Base-by-base conservation (phyloP, 2,113 vertebrate species). In the Sphyrna mokarran region DNA sequence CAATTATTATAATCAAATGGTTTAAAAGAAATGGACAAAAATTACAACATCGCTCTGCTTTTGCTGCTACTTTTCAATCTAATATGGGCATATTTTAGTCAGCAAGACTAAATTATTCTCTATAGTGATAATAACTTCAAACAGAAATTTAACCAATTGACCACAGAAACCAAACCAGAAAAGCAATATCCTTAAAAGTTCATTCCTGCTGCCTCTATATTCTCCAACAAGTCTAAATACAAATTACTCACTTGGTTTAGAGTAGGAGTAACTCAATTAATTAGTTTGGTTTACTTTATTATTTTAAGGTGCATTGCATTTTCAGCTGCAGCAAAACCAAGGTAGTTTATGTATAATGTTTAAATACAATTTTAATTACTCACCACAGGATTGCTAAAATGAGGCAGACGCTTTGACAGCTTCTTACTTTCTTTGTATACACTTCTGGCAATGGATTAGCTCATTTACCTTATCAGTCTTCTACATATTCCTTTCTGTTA, bases 331-430 rank as follows among this genome's bases (percentile, higher is more conserved):
- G 22, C 6, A 40, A 26, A 9, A 61, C 48, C 9, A 26, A 89
- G 8, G 22, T 94, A 1, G 33, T 40, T 63, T 68, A 23, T 40
- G n/a, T 40, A 43, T 22, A 10, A 43, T 94, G 40, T 94, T 70
- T 70, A 94, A 94, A 70, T 94, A 33, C 58, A 94, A 70, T 70
- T 96, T 96, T 96, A 96, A 96, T 96, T 97, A 96, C 98, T 98
- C 97, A 99, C 98, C 98, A 97, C 97, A 68, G 98, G 97, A 97
- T 97, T 97, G 97, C 98, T 98, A 96, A 98, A 98, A 96, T 98
- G 97, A 97, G 98, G 98, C 96, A 98, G 96, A 90, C 98, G 97
- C 97, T 98, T 98, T 90, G 98, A 97, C 96, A 97, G 97, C 96
- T 98, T 97, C 72, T 97, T 98, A 97, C 97, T 98, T 96, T 98